Percentiles rank a stretch among this genome's conserved stretches.
Evolutionary conservation across 2,888 invertebrate species (phyloP).

Genomic region (Dryobotodes eremita): DNA sequence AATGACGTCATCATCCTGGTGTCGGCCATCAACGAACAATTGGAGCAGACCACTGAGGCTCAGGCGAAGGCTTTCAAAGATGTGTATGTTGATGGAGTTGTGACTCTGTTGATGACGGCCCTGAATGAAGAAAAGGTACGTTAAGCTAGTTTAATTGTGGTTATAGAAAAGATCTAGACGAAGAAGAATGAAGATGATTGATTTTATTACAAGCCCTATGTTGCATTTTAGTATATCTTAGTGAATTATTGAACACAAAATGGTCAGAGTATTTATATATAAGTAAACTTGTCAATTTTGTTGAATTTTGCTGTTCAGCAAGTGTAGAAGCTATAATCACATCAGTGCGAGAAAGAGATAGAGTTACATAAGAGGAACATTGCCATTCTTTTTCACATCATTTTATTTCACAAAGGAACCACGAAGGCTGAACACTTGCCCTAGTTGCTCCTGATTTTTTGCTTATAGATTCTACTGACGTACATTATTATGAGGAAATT

Average conservation of each 20-base stretch:
- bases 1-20: constrained; percentile 78
- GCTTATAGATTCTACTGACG: background rate
- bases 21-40: constrained; percentile 79
- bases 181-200: background rate
- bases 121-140: constrained; percentile 84
- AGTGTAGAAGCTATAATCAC: background rate
- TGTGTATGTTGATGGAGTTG: constrained; percentile 77
- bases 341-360: background rate
- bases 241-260: background rate
- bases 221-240: too few relatives aligned
- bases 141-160: background rate
- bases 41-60: constrained; percentile 72
- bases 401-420: background rate
- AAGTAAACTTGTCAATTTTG: background rate
- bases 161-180: background rate
- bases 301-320: background rate
- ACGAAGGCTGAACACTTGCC: background rate
- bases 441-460: background rate
- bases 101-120: constrained; percentile 79
- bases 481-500: background rate
- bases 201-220: background rate
- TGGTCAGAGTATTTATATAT: background rate
- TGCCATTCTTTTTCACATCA: background rate
- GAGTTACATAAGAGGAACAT: background rate
- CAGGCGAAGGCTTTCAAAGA: constrained; percentile 73